A percentile compares a stretch with the other conserved stretches of the same genome.
Conservation (phyloP, 2,888 invertebrate genomes). For the Neoascia interrupta region DNA sequence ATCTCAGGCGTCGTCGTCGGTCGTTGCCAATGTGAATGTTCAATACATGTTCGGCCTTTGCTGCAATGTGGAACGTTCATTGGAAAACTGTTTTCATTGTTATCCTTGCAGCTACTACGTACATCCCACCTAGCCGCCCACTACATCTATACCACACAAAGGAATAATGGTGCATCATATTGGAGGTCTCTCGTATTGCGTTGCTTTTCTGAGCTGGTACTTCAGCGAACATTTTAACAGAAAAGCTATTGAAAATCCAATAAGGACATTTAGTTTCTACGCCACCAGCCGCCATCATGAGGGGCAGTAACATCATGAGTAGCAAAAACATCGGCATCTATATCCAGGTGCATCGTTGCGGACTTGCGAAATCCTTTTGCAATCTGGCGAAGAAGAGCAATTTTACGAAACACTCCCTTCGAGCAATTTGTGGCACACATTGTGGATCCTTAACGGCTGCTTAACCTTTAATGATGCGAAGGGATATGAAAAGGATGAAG, state of each 20-base stretch:
- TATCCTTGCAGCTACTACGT: too few species aligned
- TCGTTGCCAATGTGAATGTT: conserved; percentile 24
- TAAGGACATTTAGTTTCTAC: conserved; percentile 65
- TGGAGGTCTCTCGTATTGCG: conserved; percentile 52
- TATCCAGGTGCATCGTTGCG: conserved; percentile 44
- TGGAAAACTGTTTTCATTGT: conserved; percentile 63
- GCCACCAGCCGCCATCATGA: neutral
- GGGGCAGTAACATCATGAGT: neutral
- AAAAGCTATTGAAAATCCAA: conserved; percentile 66
- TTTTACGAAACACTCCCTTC: conserved; percentile 55
- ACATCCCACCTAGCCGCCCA: neutral
- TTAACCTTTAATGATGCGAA: conserved; percentile 64
- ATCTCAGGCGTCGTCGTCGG: conserved; percentile 42
- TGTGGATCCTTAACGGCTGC: conserved; percentile 69
- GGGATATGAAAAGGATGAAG: conserved; percentile 38
- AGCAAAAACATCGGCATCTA: neutral
- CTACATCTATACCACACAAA: conserved; percentile 15
- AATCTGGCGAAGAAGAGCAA: conserved; percentile 31
- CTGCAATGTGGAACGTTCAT: conserved; percentile 46
- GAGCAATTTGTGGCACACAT: conserved; percentile 67
- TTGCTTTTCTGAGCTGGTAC: conserved; percentile 10
- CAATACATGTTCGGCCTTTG: conserved; percentile 31
- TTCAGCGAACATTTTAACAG: conserved; percentile 51
- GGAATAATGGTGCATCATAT: conserved; percentile 45
- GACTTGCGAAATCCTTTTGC: conserved; percentile 49